Percentiles rank a stretch among this genome's conserved stretches.
phyloP scores from a whole-genome alignment of 2,797 vertebrate genomes.

The Sibirionetta formosa region DNA sequence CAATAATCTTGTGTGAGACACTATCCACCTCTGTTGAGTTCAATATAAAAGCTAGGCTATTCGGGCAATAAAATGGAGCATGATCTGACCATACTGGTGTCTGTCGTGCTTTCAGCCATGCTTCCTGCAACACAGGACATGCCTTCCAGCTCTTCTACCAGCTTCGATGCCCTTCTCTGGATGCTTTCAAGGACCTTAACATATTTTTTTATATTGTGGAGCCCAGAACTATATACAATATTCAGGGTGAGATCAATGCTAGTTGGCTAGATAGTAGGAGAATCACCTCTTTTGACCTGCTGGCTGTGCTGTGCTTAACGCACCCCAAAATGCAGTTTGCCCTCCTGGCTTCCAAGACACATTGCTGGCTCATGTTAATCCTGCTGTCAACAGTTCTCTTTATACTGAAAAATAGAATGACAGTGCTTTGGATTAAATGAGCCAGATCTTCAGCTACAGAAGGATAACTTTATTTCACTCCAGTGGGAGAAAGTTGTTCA shows the following conservation, averaged over 20 bases:
- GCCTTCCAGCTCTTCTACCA: neutral
- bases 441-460: constrained; percentile 1
- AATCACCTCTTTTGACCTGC: neutral
- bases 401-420: neutral
- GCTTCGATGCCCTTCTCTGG: neutral
- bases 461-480: constrained; percentile 28
- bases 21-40: too few species aligned
- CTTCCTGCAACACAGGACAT: neutral
- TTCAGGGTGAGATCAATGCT: too few species aligned
- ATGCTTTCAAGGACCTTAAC: too few species aligned
- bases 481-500: neutral
- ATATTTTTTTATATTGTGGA: too few species aligned
- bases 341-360: neutral
- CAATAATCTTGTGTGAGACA: too few species aligned
- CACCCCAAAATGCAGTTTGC: neutral
- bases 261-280: neutral
- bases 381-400: neutral
- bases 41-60: too few species aligned
- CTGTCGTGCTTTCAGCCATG: too few species aligned
- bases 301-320: neutral
- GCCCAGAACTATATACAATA: too few species aligned
- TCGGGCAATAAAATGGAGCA: too few species aligned
- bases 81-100: too few species aligned
- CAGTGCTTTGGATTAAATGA: neutral
- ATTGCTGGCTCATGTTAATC: neutral